A percentile compares a stretch with the other conserved stretches of the same genome.
Conservation (phyloP, 1,140 invertebrate genomes). For the Euschistus heros region DNA sequence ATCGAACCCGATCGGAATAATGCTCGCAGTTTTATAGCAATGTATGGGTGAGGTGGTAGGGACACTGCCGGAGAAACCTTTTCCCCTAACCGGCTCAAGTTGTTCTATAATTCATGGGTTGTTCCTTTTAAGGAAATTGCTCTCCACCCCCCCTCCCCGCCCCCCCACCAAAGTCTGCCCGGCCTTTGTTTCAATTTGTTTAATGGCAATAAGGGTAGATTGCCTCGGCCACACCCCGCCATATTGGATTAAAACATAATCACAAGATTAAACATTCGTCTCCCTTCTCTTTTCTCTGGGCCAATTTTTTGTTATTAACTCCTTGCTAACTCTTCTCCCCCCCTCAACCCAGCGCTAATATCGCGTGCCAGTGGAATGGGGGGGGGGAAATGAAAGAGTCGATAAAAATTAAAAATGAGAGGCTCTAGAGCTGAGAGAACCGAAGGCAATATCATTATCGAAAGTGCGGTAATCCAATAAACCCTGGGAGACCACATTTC, state of each 20-base stretch:
- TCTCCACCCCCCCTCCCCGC: slow-evolving; percentile 5
- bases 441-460: slow-evolving; percentile 3
- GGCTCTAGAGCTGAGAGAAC: no score
- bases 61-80: slow-evolving; percentile 16
- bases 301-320: background rate
- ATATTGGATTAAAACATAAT: slow-evolving; percentile 26
- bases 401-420: no score
- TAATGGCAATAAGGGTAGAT: slow-evolving; percentile 26
- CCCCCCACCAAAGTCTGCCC: background rate
- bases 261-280: slow-evolving; percentile 25
- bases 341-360: background rate
- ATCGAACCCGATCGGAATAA: no score
- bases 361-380: no score
- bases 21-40: no score
- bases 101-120: slow-evolving; percentile 25
- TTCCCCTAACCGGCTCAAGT: slow-evolving; percentile 22
- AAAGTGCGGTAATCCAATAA: slow-evolving; percentile 5
- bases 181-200: slow-evolving; percentile 25
- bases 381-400: no score
- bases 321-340: background rate
- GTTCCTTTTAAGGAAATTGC: slow-evolving; percentile 26
- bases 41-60: no score
- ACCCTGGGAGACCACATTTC: slow-evolving; percentile 1
- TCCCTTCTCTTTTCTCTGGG: slow-evolving; percentile 1
- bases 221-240: slow-evolving; percentile 24